Conservation (phyloP, 2,888 invertebrate species). For the Lithophane ornitopus region DNA sequence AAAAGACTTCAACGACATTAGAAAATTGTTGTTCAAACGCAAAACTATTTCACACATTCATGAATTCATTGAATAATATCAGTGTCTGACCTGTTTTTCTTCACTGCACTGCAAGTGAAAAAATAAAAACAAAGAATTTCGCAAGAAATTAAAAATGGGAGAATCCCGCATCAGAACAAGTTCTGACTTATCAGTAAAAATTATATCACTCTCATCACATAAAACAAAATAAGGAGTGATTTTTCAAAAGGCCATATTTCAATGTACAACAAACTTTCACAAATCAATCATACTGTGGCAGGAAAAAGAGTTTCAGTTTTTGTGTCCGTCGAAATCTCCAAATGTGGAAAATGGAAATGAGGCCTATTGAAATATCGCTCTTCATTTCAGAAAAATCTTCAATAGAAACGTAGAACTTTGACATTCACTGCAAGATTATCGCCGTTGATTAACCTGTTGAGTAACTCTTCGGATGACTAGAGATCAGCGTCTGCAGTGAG, state of each 20-base stretch:
- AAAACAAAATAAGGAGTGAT: too few relatives aligned
- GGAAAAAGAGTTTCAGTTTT: too few relatives aligned
- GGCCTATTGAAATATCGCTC: too few relatives aligned
- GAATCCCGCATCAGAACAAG: neutral
- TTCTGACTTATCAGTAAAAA: neutral
- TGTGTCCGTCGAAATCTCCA: too few relatives aligned
- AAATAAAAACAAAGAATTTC: neutral
- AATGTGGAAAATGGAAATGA: too few relatives aligned
- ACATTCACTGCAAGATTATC: conserved; percentile 36
- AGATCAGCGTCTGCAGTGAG: conserved; percentile 15
- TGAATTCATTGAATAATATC: neutral
- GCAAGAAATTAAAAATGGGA: neutral
- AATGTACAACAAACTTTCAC: too few relatives aligned
- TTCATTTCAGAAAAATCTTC: neutral
- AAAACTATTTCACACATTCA: neutral
- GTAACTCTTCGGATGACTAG: conserved; percentile 36
- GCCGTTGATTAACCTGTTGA: conserved; percentile 57
- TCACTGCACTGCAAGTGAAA: neutral
- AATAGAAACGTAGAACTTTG: conserved; percentile 30
- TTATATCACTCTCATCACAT: too few relatives aligned
- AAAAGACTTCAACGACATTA: neutral
- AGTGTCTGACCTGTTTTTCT: neutral
- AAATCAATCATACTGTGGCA: too few relatives aligned
- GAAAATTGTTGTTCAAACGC: too few relatives aligned
- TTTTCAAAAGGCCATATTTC: too few relatives aligned